Evolutionary conservation across 2,888 invertebrate genomes (phyloP), one percentile per base, ranked within the genome.

Genomic region (Augiades crinisus): DNA sequence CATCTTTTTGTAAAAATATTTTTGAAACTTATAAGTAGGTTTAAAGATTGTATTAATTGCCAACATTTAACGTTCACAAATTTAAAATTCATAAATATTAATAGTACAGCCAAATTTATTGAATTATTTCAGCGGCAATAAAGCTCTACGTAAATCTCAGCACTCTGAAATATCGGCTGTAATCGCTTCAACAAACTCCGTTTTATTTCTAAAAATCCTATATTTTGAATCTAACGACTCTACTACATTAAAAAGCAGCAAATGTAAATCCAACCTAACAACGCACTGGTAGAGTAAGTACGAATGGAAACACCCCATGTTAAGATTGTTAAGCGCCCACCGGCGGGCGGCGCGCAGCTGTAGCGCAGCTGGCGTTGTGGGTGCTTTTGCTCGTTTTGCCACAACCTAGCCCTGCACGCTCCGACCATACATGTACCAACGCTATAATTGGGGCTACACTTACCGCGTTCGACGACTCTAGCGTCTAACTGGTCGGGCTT

Each of bases 331-430:
- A 53, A 56, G 59, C 57, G 53, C 56, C 60, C 58, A 58, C 47
- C 47, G 30, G 55, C 47, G 50, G 30, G 55, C 49, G 53, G 59
- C 57, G 58, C 57, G 58, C 87, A 87, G 86, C 84, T 86, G 87
- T 81, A 74, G 56, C 76, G 80, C 86, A 87, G 85, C 86, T 86
- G 86, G 75, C 77, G 66, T 36, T 19, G 38, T 31, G 10, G 63
- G 62, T 69, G 73, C 81, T 78, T 75, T 82, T 85, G 74, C 75
- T 85, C 82, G 77, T 85, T 86, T 84, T 86, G 75, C 75, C 68
- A 61, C 64, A 67, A 46, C 62, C 33, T 40, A 40, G 24, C 21
- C 12, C 13, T 6, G 27, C 36, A 36, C 36, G 24, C 36, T 27
- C 24, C 59, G 65, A 65, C 68, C 63, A 62, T 63, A 62, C 67